phyloP scores from a whole-genome alignment of 2,113 vertebrate genomes.

The Catagonus wagneri region DNA sequence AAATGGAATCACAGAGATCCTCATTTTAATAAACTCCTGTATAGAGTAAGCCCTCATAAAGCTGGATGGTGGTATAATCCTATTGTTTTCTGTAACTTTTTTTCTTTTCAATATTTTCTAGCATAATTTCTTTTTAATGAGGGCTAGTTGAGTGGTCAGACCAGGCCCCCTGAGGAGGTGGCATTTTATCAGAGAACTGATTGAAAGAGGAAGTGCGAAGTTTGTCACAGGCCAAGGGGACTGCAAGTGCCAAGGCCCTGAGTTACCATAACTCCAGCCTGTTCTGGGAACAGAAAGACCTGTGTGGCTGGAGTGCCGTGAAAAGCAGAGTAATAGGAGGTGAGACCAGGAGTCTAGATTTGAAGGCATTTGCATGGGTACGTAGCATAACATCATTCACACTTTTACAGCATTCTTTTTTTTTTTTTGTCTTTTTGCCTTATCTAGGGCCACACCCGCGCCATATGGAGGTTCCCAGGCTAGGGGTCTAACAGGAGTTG shows the following conservation, averaged over 20 bases:
- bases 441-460: too few species aligned
- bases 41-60: not conserved
- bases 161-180: not conserved
- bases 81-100: not conserved
- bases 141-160: not conserved
- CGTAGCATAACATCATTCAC: not conserved
- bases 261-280: not conserved
- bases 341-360: not conserved
- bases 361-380: not conserved
- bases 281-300: not conserved
- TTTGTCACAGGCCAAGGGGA: not conserved
- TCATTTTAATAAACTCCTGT: not conserved
- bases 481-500: too few species aligned
- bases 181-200: conserved; percentile 13
- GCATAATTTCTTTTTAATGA: not conserved
- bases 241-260: not conserved
- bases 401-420: too few species aligned
- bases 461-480: too few species aligned
- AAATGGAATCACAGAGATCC: not conserved
- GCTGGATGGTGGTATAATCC: not conserved
- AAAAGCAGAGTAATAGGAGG: not conserved
- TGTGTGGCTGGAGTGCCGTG: not conserved
- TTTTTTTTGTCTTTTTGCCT: too few species aligned
- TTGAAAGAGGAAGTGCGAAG: not conserved
- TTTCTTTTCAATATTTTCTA: not conserved